phyloP scores from a whole-genome alignment of 2,797 vertebrate species.

The Gymnocypris eckloni region DNA sequence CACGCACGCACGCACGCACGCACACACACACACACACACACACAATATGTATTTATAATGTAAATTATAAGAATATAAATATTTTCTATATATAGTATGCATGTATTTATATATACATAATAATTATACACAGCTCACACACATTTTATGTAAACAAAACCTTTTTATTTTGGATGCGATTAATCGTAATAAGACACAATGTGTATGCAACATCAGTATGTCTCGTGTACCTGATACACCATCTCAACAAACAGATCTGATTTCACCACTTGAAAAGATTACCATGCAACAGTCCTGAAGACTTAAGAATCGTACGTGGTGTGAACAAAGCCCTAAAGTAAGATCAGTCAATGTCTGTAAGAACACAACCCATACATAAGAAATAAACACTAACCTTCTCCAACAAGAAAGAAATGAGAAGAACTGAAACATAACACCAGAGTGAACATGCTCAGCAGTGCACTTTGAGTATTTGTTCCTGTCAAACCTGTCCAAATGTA shows the following conservation, averaged over 20 bases:
- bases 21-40: no score
- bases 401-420: not conserved
- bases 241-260: not conserved
- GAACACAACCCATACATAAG: not conserved
- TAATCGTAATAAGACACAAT: not conserved
- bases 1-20: no score
- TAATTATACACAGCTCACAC: no score
- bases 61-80: no score
- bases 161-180: no score
- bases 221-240: not conserved
- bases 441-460: not conserved
- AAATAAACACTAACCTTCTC: not conserved
- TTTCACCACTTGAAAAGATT: not conserved
- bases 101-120: no score
- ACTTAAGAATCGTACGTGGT: not conserved
- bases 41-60: no score
- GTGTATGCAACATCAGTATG: not conserved
- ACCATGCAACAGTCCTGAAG: not conserved
- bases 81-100: no score
- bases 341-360: not conserved
- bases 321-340: not conserved
- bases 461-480: not conserved
- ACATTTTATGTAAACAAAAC: no score
- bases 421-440: not conserved
- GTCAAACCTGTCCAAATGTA: not conserved